phyloP scores from a whole-genome alignment of 2,113 vertebrate genomes.

The Recurvirostra avosetta region DNA sequence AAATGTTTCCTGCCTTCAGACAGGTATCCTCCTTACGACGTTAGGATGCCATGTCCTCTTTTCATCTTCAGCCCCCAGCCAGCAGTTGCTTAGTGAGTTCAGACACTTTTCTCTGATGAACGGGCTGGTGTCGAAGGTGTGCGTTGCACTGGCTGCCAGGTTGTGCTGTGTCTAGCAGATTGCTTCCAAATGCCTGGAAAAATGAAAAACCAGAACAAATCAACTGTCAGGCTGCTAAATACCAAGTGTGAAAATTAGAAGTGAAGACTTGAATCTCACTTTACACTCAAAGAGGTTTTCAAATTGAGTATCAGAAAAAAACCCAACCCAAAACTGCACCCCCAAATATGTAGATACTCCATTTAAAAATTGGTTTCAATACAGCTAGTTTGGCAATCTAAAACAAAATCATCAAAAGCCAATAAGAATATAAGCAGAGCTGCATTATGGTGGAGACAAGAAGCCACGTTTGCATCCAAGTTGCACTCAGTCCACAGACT shows the following conservation, averaged over 20 bases:
- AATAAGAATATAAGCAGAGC: not conserved
- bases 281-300: not conserved
- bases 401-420: not conserved
- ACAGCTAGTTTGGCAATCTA: not conserved
- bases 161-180: not conserved
- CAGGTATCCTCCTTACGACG: fast-evolving
- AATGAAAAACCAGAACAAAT: not conserved
- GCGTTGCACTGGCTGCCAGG: not conserved
- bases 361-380: not conserved
- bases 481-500: not conserved
- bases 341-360: not conserved
- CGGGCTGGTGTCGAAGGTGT: not conserved
- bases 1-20: not conserved
- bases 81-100: not conserved
- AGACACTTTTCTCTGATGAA: not conserved
- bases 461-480: not conserved
- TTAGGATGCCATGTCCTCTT: not conserved
- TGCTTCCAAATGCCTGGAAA: not conserved
- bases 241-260: not conserved
- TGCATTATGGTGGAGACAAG: not conserved
- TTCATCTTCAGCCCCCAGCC: not conserved
- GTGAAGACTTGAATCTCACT: not conserved
- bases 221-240: not conserved
- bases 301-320: not conserved
- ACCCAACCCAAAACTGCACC: not conserved